Evolutionary conservation across 2,797 vertebrate species (phyloP).

Genomic region (Distichodus sexfasciatus): DNA sequence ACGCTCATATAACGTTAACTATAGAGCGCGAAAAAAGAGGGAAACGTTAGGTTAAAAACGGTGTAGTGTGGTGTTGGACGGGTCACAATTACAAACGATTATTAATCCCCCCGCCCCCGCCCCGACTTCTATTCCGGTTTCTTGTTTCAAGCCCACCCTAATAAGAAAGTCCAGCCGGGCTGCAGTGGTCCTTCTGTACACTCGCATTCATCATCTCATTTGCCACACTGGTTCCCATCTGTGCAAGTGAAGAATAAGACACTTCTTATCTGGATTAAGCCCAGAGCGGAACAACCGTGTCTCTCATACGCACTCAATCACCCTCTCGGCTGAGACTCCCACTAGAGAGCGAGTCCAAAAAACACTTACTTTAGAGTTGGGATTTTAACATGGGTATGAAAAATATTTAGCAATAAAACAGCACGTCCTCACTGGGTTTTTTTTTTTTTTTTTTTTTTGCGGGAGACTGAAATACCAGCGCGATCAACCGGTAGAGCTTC

Average conservation of each 20-base stretch:
- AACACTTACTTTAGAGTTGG: background rate
- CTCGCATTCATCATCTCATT: conserved; percentile 2
- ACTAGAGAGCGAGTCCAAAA: background rate
- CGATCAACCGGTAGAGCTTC: too few relatives aligned
- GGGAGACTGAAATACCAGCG: too few relatives aligned
- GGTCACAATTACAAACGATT: too few relatives aligned
- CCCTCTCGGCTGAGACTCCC: background rate
- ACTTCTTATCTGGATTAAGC: conserved; percentile 9
- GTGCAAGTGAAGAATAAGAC: conserved; percentile 7
- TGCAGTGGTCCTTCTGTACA: background rate
- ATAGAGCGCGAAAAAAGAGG: too few relatives aligned
- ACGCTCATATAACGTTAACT: too few relatives aligned
- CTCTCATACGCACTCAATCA: background rate
- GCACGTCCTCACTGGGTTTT: background rate
- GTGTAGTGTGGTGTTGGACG: too few relatives aligned
- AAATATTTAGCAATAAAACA: too few relatives aligned
- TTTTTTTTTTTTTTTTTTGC: too few relatives aligned
- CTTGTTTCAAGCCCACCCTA: background rate
- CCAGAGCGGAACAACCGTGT: background rate
- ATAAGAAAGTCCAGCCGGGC: background rate
- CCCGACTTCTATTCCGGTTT: too few relatives aligned
- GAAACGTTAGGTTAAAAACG: too few relatives aligned
- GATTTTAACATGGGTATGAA: background rate
- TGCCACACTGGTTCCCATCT: background rate
- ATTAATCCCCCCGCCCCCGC: too few relatives aligned